Base-by-base conservation (phyloP, 1,140 invertebrate species). In the Drosophila takahashii region DNA sequence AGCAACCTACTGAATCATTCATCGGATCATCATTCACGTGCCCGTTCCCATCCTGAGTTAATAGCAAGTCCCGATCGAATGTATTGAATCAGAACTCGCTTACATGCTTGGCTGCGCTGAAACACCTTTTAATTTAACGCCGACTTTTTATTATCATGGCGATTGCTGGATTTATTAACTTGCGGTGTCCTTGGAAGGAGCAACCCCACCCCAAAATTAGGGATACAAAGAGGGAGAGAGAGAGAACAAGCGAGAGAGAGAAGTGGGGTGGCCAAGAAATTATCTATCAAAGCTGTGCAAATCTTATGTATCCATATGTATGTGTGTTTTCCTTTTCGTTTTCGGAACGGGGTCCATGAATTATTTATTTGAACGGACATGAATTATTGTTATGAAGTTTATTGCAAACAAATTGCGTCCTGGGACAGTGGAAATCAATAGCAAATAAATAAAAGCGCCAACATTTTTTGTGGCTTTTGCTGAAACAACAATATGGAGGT, bases 381-480 rank as follows among this genome's bases (percentile, higher is more conserved):
- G 86, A 90, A 90, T 90, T 90, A 90, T 86, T 90, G 87, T 90
- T 90, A 90, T 90, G 87, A 90, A 90, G 86, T 90, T 90, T 90
- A 90, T 90, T 87, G 86, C 86, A 90, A 90, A 90, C 87, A 90
- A 90, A 90, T 90, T 90, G 81, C 81, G 86, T 87, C 81, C 86
- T 79, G 86, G 85, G 86, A 90, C 85, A 85, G 60, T 90, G 80
- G 87, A 90, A 90, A 90, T 90, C 86, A 90, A 90, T 90, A 90
- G 81, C 79, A 90, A 86, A 86, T 83, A 90, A 90, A 90, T 90
- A 87, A 90, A 90, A 90, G 81, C 81, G 72, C 86, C 81, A 90
- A 83, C 84, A 84, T 79, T 87, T 87, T 87, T 87, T 87, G 84
- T 87, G 84, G 84, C 84, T 87, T 87, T 89, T 53, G 58, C 54